Evolutionary conservation across 2,113 vertebrate genomes (phyloP).

Genomic region (Petrocephalus zakoni): DNA sequence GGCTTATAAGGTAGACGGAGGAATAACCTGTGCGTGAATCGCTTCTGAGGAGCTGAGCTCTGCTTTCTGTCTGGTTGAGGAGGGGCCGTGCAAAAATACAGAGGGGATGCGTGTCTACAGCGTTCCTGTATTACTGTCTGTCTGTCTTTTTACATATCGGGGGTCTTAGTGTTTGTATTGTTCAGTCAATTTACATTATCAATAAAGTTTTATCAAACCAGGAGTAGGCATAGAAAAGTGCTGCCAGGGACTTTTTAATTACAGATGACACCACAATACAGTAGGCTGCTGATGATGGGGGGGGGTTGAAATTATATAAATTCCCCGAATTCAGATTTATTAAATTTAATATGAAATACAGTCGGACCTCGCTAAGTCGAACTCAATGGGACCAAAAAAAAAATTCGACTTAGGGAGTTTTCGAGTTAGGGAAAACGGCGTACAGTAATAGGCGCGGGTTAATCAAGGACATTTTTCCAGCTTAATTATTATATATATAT

Average conservation of each 20-base stretch:
- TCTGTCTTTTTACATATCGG: background rate
- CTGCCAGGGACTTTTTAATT: background rate
- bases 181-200: background rate
- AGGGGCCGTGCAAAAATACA: background rate
- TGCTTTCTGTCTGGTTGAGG: conserved; percentile 38
- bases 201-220: background rate
- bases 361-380: too few relatives aligned
- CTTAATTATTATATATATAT: too few relatives aligned
- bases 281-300: background rate
- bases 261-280: background rate
- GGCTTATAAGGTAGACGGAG: conserved; percentile 96
- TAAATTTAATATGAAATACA: background rate
- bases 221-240: background rate
- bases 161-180: background rate
- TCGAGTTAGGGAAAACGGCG: too few relatives aligned
- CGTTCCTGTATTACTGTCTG: conserved; percentile 13
- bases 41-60: conserved; percentile 21
- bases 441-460: too few relatives aligned
- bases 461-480: too few relatives aligned
- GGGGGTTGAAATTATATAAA: background rate
- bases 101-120: background rate
- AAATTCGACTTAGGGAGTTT: too few relatives aligned
- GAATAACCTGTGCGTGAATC: conserved; percentile 41
- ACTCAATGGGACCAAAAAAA: too few relatives aligned
- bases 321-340: background rate